phyloP scores from a whole-genome alignment of 2,888 invertebrate genomes.

The Brachypterus glaber region DNA sequence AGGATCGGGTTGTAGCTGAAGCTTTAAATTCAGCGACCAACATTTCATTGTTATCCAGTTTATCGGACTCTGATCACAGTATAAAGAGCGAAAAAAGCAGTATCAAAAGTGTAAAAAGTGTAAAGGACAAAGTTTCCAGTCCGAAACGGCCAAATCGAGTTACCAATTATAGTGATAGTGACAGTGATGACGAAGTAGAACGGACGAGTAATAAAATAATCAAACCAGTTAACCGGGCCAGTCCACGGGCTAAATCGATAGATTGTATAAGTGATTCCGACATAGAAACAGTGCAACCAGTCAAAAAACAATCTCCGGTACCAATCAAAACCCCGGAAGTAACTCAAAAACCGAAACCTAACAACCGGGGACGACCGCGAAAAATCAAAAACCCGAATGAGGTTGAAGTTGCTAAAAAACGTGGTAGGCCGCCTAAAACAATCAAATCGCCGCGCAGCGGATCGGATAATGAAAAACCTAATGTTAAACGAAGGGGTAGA shows the following conservation, averaged over 20 bases:
- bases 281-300: slow-evolving; percentile 19
- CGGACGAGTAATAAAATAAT: slow-evolving; percentile 13
- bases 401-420: slow-evolving; percentile 13
- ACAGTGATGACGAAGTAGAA: slow-evolving; percentile 27
- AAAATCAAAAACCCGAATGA: slow-evolving; percentile 32
- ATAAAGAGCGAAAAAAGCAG: slow-evolving; percentile 23
- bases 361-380: slow-evolving; percentile 41
- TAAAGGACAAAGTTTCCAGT: slow-evolving; percentile 20
- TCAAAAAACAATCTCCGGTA: background rate
- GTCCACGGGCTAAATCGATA: slow-evolving; percentile 35
- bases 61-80: slow-evolving; percentile 46
- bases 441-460: slow-evolving; percentile 29
- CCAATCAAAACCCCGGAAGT: background rate
- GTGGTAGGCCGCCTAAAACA: slow-evolving; percentile 23
- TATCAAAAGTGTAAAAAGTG: slow-evolving; percentile 28
- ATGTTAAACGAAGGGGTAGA: slow-evolving; percentile 31
- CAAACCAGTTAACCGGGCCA: slow-evolving; percentile 35
- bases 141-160: slow-evolving; percentile 24
- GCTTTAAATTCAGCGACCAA: slow-evolving; percentile 32
- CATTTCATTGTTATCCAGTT: slow-evolving; percentile 47
- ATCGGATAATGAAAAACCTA: slow-evolving; percentile 24
- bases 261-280: slow-evolving; percentile 37
- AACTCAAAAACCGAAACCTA: slow-evolving; percentile 29
- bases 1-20: slow-evolving; percentile 48
- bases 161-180: slow-evolving; percentile 34